Base-by-base conservation (phyloP, 2,797 vertebrate genomes). In the Sphenodon punctatus region DNA sequence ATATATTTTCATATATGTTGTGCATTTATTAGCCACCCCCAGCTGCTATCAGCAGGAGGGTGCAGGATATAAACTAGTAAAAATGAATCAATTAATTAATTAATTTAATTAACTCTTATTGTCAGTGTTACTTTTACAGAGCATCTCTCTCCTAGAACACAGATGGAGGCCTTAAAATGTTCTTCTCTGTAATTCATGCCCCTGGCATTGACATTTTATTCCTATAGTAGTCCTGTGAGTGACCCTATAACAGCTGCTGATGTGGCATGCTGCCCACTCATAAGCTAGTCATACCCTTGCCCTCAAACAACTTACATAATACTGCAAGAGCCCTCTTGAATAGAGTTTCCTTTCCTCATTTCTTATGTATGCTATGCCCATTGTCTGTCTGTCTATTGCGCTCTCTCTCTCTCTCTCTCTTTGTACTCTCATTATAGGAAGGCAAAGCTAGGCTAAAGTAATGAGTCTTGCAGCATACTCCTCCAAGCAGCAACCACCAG, bases 181-280 rank as follows among this genome's bases (percentile, higher is more conserved):
- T 90, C 75, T 90, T 84, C 45, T 89, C 49, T 87, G 87, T 88
- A 78, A 90, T 84, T 89, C 81, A 77, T 92, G 91, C 87, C 92
- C 85, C 89, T 30, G 67, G 5, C 65, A 73, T 45, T 41, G 64
- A 51, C 72, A 64, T 71, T 58, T 88, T 82, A 78, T 81, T 83
- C 85, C 16, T 55, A 7, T 16, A n/a, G 10, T 8, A 68, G 83
- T 58, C 82, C 87, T 91, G 87, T 88, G 84, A 73, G 67, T 82
- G 67, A 78, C 73, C 0, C 0, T 34, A 39, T 0, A 4, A 60
- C 92, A 93, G 91, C 89, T 93, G 90, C 10, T 75, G 48, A 75
- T 43, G 72, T 87, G 90, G 91, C 84, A 1, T 0, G 27, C 53
- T 76, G 88, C 91, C 92, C 0, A 0, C 71, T 77, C 75, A 89